These are phyloP conservation scores for Potorous gilbertii DNA, from an alignment of 2,797 vertebrate species.

Conservation along the genomic window DNA sequence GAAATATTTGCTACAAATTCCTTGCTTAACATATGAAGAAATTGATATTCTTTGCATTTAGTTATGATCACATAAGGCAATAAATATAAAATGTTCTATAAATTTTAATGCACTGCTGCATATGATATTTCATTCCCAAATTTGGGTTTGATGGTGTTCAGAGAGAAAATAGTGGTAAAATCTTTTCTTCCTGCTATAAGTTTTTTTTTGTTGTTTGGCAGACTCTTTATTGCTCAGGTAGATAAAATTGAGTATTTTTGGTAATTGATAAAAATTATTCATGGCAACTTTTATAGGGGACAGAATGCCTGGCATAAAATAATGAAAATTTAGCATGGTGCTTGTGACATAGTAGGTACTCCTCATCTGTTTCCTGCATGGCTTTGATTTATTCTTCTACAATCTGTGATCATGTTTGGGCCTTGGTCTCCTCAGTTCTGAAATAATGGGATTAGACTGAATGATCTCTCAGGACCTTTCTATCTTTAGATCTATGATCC, in stretches of 20 bases:
- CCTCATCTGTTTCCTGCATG: neutral
- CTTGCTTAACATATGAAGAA: slow-evolving; percentile 21
- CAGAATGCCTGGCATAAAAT: neutral
- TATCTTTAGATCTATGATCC: neutral
- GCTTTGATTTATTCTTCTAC: neutral
- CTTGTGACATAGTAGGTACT: neutral
- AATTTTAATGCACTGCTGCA: neutral
- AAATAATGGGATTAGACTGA: neutral
- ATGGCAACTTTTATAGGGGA: neutral
- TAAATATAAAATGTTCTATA: neutral
- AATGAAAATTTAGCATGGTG: neutral
- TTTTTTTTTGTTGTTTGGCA: neutral
- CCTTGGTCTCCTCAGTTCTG: neutral
- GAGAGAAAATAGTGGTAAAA: neutral
- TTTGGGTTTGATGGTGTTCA: neutral
- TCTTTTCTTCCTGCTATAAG: neutral
- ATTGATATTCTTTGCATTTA: neutral
- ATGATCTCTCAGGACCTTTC: neutral
- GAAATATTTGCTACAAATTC: neutral
- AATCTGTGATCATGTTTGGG: neutral
- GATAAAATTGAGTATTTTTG: neutral
- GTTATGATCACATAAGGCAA: neutral
- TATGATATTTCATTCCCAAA: neutral
- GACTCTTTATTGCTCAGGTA: neutral
- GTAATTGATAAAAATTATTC: neutral